Evolutionary conservation across 2,888 invertebrate genomes (phyloP).

Genomic region (Lochmaea capreae): DNA sequence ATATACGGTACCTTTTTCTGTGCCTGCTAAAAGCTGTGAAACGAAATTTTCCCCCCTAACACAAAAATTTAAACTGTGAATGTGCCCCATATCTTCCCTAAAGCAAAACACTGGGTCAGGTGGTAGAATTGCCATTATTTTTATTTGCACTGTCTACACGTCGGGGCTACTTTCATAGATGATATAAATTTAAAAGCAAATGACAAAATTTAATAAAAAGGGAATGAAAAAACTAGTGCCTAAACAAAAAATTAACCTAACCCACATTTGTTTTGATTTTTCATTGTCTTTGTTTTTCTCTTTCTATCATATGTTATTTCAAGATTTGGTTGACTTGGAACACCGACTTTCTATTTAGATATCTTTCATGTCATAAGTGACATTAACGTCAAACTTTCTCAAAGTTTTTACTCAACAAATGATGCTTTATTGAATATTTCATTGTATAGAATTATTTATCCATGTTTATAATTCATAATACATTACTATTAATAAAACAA

Average conservation of each 20-base stretch:
- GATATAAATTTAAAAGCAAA: constrained; percentile 20
- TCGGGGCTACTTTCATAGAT: constrained; percentile 20
- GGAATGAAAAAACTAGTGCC: constrained; percentile 31
- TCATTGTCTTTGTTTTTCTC: background rate
- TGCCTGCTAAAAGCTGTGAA: constrained; percentile 76
- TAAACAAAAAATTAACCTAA: constrained; percentile 35
- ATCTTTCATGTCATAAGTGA: background rate
- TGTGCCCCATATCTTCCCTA: constrained; percentile 77
- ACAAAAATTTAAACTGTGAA: constrained; percentile 80
- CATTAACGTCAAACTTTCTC: background rate
- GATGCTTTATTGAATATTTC: background rate
- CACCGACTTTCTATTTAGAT: background rate
- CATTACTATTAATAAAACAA: background rate
- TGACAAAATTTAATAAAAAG: constrained; percentile 25
- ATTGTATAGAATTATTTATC: background rate
- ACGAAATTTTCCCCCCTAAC: constrained; percentile 69
- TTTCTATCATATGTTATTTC: background rate
- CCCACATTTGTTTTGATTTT: constrained; percentile 35
- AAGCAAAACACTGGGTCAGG: constrained; percentile 83
- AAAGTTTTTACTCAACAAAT: background rate
- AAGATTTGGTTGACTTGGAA: background rate
- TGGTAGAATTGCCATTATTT: constrained; percentile 76
- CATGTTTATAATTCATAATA: background rate
- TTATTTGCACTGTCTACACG: background rate
- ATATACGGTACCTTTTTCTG: constrained; percentile 79